Conservation (phyloP, 2,888 invertebrate species). For the Cryptus viduatorius region DNA sequence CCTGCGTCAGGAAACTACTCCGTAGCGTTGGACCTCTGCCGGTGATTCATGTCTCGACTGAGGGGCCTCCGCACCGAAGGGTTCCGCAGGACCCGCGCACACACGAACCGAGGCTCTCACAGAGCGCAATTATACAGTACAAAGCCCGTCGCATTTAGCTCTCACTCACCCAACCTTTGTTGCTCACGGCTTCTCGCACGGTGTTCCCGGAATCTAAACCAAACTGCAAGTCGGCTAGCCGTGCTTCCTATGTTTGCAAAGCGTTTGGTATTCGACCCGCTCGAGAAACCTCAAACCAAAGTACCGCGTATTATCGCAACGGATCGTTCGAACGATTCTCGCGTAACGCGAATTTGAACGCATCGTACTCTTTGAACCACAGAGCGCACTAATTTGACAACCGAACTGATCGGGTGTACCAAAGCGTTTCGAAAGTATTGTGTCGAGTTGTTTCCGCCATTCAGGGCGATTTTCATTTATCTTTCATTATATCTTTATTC, state of each 20-base stretch:
- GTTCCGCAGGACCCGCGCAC: conserved; percentile 42
- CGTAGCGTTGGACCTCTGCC: conserved; percentile 29
- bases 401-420: no score
- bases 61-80: conserved; percentile 23
- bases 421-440: no score
- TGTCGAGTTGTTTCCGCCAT: no score
- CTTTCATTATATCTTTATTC: no score
- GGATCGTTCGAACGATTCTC: background rate
- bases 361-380: background rate
- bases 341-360: background rate
- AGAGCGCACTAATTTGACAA: background rate
- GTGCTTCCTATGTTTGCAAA: conserved; percentile 51
- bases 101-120: conserved; percentile 26
- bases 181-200: conserved; percentile 20
- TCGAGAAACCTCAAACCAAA: conserved; percentile 5
- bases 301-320: conserved; percentile 20
- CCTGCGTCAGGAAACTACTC: conserved; percentile 46
- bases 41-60: conserved; percentile 55
- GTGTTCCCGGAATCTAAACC: conserved; percentile 21
- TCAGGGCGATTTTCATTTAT: no score
- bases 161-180: conserved; percentile 27
- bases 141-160: conserved; percentile 57
- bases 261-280: conserved; percentile 23
- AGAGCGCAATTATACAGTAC: conserved; percentile 57
- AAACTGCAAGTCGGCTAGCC: conserved; percentile 48